Evolutionary conservation across 2,113 vertebrate species (phyloP).

Genomic region (Anolis sagrei): DNA sequence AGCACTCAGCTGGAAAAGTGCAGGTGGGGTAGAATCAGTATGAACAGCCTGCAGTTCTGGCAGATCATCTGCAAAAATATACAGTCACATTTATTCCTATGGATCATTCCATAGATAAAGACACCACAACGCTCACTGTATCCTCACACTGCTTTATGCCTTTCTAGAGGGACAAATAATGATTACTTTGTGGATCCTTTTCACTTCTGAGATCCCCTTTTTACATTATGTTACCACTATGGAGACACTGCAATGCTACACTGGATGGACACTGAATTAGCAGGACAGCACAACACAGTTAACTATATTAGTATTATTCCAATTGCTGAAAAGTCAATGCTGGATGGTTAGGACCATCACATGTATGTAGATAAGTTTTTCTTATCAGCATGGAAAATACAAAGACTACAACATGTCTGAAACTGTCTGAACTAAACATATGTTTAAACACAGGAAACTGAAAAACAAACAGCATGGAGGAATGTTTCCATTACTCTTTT

Average conservation of each 20-base stretch:
- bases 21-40: constrained; percentile 86
- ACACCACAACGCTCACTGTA: no score
- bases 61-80: constrained; percentile 88
- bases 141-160: background rate
- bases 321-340: background rate
- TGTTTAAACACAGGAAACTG: background rate
- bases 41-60: constrained; percentile 96
- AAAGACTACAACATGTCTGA: background rate
- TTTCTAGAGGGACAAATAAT: background rate
- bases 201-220: background rate
- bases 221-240: background rate
- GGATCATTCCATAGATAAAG: background rate
- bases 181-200: background rate
- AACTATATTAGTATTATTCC: background rate
- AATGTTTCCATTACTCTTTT: background rate
- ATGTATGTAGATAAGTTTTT: background rate
- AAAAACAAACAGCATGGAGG: background rate
- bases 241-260: background rate
- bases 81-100: background rate
- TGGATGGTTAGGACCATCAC: background rate
- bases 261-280: background rate
- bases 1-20: constrained; percentile 87
- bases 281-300: background rate
- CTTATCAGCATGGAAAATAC: background rate
- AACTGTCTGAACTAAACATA: background rate